These are phyloP conservation scores for Amorpha juglandis DNA, from an alignment of 2,888 invertebrate species.

Conservation along the genomic window DNA sequence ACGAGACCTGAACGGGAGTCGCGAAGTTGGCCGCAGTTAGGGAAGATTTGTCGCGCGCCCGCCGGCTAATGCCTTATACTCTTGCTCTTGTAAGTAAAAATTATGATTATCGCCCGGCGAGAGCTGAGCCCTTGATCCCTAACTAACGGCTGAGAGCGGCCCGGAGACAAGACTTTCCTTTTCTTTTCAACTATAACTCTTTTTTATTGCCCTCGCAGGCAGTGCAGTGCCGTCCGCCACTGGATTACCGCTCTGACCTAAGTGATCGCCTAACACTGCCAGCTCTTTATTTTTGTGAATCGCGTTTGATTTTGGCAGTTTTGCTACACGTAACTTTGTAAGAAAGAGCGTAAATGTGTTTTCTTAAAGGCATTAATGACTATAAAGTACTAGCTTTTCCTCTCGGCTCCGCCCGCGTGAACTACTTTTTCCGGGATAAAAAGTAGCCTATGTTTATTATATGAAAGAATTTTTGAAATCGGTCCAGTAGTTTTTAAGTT, in stretches of 20 bases:
- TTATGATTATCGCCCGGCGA: conserved; percentile 82
- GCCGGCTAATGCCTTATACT: conserved; percentile 75
- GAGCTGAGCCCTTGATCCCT: conserved; percentile 81
- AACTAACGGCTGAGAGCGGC: conserved; percentile 72
- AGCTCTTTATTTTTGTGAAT: conserved; percentile 62
- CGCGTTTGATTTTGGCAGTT: conserved; percentile 33
- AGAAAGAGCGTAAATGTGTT: too few species aligned
- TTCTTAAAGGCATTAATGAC: too few species aligned
- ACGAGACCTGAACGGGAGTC: conserved; percentile 59
- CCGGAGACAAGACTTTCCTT: conserved; percentile 78
- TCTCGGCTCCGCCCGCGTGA: too few species aligned
- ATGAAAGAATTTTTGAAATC: too few species aligned
- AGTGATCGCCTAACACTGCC: conserved; percentile 63
- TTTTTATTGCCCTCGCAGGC: conserved; percentile 79
- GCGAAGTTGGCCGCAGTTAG: conserved; percentile 81
- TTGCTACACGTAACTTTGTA: neutral
- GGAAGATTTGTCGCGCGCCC: conserved; percentile 80
- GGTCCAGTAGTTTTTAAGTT: too few species aligned
- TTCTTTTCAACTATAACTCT: conserved; percentile 84
- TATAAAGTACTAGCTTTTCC: too few species aligned
- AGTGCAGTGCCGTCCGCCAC: conserved; percentile 65
- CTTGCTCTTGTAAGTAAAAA: conserved; percentile 82
- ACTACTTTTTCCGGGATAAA: too few species aligned
- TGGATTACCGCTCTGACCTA: conserved; percentile 74
- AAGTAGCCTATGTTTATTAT: too few species aligned